Conservation (phyloP, 2,888 invertebrate species). For the Fragum whitleyi region DNA sequence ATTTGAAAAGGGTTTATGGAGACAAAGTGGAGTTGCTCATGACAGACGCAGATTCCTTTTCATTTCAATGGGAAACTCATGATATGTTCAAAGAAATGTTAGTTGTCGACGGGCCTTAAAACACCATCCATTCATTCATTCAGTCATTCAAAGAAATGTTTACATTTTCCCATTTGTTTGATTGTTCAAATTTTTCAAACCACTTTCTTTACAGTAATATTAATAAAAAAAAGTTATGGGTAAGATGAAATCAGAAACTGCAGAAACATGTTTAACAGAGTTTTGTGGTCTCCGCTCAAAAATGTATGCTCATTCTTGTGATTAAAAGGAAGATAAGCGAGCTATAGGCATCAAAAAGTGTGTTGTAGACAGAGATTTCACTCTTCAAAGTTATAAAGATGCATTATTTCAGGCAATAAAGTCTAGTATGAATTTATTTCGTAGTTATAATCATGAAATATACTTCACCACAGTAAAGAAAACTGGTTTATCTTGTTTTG, state of each 20-base stretch:
- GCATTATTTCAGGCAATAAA: conserved; percentile 29
- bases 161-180: conserved; percentile 38
- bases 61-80: conserved; percentile 39
- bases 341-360: conserved; percentile 42
- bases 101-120: no score
- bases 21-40: conserved; percentile 37
- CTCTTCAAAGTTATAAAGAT: conserved; percentile 41
- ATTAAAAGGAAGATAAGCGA: conserved; percentile 29
- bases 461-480: conserved; percentile 42
- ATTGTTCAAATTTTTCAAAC: conserved; percentile 40
- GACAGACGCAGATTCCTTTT: conserved; percentile 48
- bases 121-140: no score
- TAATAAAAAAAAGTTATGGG: conserved; percentile 55
- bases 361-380: conserved; percentile 35
- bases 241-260: conserved; percentile 53
- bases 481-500: conserved; percentile 44
- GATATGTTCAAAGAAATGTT: no score
- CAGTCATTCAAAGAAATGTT: conserved; percentile 49
- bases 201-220: conserved; percentile 37
- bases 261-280: conserved; percentile 42
- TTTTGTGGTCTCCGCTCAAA: conserved; percentile 41
- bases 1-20: conserved; percentile 74
- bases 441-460: conserved; percentile 51
- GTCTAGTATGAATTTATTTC: conserved; percentile 36
- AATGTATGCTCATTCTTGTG: conserved; percentile 49